Evolutionary conservation across 2,113 vertebrate species (phyloP).

Genomic region (Pseudonaja textilis): DNA sequence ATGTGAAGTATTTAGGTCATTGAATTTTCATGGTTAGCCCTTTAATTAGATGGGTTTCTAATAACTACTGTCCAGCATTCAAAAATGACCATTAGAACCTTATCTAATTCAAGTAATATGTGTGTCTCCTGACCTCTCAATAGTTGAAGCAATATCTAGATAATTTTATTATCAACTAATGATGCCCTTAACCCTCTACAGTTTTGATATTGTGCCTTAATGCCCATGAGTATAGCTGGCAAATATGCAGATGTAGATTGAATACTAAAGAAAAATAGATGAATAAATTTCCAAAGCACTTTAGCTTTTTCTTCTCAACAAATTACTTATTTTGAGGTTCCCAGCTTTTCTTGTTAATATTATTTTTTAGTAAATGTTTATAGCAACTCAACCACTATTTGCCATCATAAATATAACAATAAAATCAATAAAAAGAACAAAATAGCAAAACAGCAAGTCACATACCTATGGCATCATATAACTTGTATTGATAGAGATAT

Average conservation of each 20-base stretch:
- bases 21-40: slow-evolving; percentile 50
- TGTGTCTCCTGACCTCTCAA: slow-evolving; percentile 36
- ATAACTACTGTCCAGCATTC: slow-evolving; percentile 20
- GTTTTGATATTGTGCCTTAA: neutral
- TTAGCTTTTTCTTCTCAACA: too few relatives aligned
- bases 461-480: too few relatives aligned
- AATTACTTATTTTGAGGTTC: too few relatives aligned
- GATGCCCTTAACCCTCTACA: neutral
- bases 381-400: too few relatives aligned
- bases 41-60: slow-evolving; percentile 50
- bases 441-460: too few relatives aligned
- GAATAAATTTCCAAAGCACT: neutral
- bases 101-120: neutral
- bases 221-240: neutral
- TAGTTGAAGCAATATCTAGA: slow-evolving; percentile 35
- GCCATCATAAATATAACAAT: too few relatives aligned
- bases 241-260: neutral
- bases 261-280: neutral
- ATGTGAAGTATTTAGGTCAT: slow-evolving; percentile 55
- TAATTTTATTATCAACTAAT: neutral
- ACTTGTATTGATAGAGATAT: neutral
- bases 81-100: slow-evolving; percentile 37
- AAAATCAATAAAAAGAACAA: too few relatives aligned
- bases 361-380: too few relatives aligned
- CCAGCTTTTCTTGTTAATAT: too few relatives aligned